Conservation (phyloP, 2,888 invertebrate genomes). For the Xanthorhoe spadicearia region DNA sequence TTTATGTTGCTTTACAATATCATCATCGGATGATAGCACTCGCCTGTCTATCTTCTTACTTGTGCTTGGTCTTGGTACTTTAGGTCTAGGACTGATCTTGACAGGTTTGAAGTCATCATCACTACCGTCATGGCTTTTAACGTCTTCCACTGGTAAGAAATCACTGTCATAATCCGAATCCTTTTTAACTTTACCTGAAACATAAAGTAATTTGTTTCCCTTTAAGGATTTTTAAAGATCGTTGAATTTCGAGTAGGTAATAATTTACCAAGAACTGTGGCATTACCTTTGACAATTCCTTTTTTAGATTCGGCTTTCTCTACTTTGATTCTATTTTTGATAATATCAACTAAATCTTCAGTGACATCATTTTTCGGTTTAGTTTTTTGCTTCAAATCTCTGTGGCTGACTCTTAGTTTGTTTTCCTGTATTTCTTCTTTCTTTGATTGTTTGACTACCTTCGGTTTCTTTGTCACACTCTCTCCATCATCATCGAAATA, state of each 20-base stretch:
- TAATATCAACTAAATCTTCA: constrained; percentile 79
- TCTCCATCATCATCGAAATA: constrained; percentile 61
- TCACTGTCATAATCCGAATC: constrained; percentile 80
- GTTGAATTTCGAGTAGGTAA: no score
- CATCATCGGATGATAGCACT: constrained; percentile 87
- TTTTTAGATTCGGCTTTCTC: constrained; percentile 70
- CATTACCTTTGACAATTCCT: constrained; percentile 64
- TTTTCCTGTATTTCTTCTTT: constrained; percentile 55
- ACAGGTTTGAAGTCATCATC: constrained; percentile 72
- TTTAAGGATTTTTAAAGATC: not conserved
- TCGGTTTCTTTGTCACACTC: constrained; percentile 47
- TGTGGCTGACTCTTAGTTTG: constrained; percentile 70
- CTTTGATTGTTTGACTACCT: constrained; percentile 48
- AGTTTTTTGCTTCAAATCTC: constrained; percentile 62
- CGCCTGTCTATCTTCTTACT: constrained; percentile 80
- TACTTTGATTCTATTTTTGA: constrained; percentile 79
- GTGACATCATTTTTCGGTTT: constrained; percentile 72
- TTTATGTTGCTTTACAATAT: constrained; percentile 71
- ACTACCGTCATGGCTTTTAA: constrained; percentile 55
- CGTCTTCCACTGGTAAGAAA: constrained; percentile 71
- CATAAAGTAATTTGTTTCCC: not conserved
- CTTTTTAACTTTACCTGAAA: constrained; percentile 62
- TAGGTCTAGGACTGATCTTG: constrained; percentile 57
- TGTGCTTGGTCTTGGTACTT: constrained; percentile 50
- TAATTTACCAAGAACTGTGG: no score